A percentile compares a stretch with the other conserved stretches of the same genome.
phyloP scores from a whole-genome alignment of 2,797 vertebrate genomes.

The Mormyrops boulengeri region DNA sequence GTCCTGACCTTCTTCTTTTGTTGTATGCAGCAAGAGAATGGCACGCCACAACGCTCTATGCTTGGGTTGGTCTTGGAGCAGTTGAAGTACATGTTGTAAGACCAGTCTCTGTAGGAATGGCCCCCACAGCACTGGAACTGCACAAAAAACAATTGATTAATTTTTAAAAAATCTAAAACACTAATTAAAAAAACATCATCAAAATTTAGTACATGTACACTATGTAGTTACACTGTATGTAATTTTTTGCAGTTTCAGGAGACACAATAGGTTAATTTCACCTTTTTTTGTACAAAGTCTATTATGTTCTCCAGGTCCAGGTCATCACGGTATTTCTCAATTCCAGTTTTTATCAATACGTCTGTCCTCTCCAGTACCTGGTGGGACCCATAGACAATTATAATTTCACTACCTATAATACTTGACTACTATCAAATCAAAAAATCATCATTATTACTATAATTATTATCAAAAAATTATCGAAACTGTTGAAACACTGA shows the following conservation, averaged over 20 bases:
- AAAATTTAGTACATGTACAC: not conserved
- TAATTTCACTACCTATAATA: not conserved
- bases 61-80: conserved; percentile 67
- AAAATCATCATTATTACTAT: too few species aligned
- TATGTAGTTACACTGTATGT: not conserved
- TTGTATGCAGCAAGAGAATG: conserved; percentile 70
- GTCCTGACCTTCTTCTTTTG: conserved; percentile 55
- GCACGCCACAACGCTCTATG: conserved; percentile 70
- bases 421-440: not conserved
- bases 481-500: not conserved
- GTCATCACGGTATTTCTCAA: conserved; percentile 65
- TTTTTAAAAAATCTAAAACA: not conserved
- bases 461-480: not conserved
- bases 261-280: conserved; percentile 30
- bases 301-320: conserved; percentile 74
- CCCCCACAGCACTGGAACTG: conserved; percentile 77
- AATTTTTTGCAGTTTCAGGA: not conserved
- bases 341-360: conserved; percentile 53
- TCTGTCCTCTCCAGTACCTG: conserved; percentile 64
- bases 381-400: not conserved
- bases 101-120: conserved; percentile 63
- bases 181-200: not conserved
- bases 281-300: conserved; percentile 78
- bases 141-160: conserved; percentile 13
- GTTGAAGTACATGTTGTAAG: conserved; percentile 67